Base-by-base conservation (phyloP, 2,888 invertebrate genomes). In the Herminia tarsipennalis region DNA sequence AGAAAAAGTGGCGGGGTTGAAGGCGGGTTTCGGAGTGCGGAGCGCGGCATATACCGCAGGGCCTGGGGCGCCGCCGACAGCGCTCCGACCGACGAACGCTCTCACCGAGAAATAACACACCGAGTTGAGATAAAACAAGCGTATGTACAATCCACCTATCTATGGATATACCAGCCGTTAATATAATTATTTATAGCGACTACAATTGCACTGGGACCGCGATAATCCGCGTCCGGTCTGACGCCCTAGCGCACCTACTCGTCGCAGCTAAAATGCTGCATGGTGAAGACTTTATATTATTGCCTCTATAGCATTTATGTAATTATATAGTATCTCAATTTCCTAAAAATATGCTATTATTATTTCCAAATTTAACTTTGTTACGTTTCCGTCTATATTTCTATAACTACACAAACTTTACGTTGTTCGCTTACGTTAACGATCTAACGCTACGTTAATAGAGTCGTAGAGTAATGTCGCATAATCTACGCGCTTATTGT, bases 41-140 rank as follows among this genome's bases (percentile, higher is more conserved):
- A 28, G 59, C 49, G 56, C 43, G 49, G 61, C 60, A 58, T 53
- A 56, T 42, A 49, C 69, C 72, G 72, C 68, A 68, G 40, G 35
- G 53, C 72, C 62, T 51, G 58, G 49, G 66, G 74, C 68, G 29
- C 17, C 46, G 56, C 71, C 72, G 54, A 36, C 39, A 56, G 68
- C 67, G 49, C 54, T 42, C 46, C 48, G 51, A 40, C 56, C 56
- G 54, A 42, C 53, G 53, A 29, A 30, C 49, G 46, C 59, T 68
- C 68, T 55, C 66, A 47, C 57, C 63, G 65, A 68, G 70, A 68
- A 73, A 76, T 75, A 76, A 76, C 74, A 70, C 70, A 54, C 56
- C 40, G 36, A 58, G 59, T 57, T 46, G 61, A 56, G 73, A 83
- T 81, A 82, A 81, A 78, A 76, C 77, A 76, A 65, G 67, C 74